These are phyloP conservation scores for Griposia aprilina DNA, from an alignment of 2,888 invertebrate genomes.

Conservation along the genomic window DNA sequence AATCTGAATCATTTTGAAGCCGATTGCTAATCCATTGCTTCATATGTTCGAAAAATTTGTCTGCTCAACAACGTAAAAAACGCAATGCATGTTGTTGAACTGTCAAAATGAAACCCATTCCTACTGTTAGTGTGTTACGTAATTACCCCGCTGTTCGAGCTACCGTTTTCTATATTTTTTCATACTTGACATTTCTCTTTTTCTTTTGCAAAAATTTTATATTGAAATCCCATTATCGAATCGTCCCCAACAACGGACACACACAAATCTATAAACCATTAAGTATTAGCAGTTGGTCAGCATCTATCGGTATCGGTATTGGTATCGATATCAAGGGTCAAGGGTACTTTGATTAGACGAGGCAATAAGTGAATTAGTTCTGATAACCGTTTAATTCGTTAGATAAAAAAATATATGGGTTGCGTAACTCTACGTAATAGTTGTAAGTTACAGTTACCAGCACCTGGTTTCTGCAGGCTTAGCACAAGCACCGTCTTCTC, in stretches of 20 bases:
- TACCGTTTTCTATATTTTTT: neutral
- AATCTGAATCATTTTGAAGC: too few species aligned
- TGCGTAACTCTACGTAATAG: constrained; percentile 19
- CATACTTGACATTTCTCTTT: too few species aligned
- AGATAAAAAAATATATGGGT: constrained; percentile 1
- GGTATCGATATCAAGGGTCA: constrained; percentile 53
- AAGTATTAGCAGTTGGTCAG: constrained; percentile 52
- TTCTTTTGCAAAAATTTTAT: too few species aligned
- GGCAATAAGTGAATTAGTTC: constrained; percentile 62
- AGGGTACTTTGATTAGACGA: constrained; percentile 55
- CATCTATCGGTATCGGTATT: constrained; percentile 56
- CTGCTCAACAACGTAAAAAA: too few species aligned
- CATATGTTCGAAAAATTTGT: too few species aligned
- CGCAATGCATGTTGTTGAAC: too few species aligned
- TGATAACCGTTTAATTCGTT: constrained; percentile 37
- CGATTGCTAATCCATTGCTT: too few species aligned
- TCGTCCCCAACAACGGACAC: constrained; percentile 37
- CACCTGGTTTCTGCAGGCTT: constrained; percentile 4
- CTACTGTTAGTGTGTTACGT: neutral
- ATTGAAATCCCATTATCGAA: constrained; percentile 1
- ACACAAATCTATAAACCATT: constrained; percentile 53
- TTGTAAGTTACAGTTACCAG: neutral
- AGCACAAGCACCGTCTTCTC: too few species aligned
- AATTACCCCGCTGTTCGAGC: neutral
- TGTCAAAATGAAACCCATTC: too few species aligned